Percentiles rank a stretch among this genome's conserved stretches.
These are phyloP conservation scores for Forbesichthys papilliferus DNA, from an alignment of 2,113 vertebrate genomes.

Conservation along the genomic window DNA sequence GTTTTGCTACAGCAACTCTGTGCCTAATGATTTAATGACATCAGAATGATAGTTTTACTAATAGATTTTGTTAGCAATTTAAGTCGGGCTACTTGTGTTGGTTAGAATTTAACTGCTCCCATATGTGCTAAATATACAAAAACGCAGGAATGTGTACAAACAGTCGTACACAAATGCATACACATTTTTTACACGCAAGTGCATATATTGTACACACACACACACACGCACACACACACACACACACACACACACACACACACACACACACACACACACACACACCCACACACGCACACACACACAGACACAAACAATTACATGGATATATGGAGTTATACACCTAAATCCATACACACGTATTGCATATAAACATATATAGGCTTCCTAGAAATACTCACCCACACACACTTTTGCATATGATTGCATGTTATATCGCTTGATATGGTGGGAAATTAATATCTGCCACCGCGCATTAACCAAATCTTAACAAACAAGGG, in stretches of 20 bases:
- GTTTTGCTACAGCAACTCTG: slow-evolving; percentile 26
- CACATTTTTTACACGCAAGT: background rate
- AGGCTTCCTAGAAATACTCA: background rate
- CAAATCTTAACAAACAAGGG: slow-evolving; percentile 46
- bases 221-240: slow-evolving; percentile 10
- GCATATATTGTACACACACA: background rate
- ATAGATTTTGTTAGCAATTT: slow-evolving; percentile 75
- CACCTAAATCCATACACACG: background rate
- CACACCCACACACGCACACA: slow-evolving; percentile 37
- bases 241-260: slow-evolving; percentile 1
- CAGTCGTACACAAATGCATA: slow-evolving; percentile 10
- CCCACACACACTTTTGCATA: background rate
- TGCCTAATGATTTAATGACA: slow-evolving; percentile 60
- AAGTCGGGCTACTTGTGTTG: slow-evolving; percentile 63
- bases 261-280: slow-evolving; percentile 24
- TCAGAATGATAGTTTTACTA: slow-evolving; percentile 70
- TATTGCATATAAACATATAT: background rate
- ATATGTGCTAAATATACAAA: slow-evolving; percentile 63
- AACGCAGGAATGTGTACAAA: slow-evolving; percentile 48
- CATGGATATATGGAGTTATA: too few relatives aligned
- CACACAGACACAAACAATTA: slow-evolving; percentile 47
- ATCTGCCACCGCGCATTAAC: slow-evolving; percentile 22
- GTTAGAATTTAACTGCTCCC: slow-evolving; percentile 70
- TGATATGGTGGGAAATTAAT: background rate
- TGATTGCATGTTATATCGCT: background rate